Percentiles rank a stretch among this genome's conserved stretches.
These are phyloP conservation scores for Gallinago paraguaiae DNA, from an alignment of 2,113 vertebrate species.

Conservation along the genomic window DNA sequence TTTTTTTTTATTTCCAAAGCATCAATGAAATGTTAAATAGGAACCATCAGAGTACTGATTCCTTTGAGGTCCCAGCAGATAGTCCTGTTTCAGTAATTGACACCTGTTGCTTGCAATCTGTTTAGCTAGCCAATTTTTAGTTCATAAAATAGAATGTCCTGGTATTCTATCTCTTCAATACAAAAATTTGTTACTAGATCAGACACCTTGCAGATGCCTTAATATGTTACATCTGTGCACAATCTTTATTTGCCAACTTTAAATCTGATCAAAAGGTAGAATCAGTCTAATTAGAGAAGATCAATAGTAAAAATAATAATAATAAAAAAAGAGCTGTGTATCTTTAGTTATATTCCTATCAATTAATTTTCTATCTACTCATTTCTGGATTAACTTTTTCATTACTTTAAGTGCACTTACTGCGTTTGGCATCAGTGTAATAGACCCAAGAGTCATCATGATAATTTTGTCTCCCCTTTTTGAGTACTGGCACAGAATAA, in stretches of 20 bases:
- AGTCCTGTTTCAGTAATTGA: neutral
- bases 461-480: neutral
- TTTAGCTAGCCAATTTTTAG: neutral
- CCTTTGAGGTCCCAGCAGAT: neutral
- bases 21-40: neutral
- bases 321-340: neutral
- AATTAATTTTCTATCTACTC: neutral
- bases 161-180: neutral
- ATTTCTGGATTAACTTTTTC: slow-evolving; percentile 28
- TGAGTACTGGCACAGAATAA: neutral
- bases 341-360: neutral
- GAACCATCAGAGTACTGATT: neutral
- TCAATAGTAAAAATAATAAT: neutral
- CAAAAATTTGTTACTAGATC: neutral
- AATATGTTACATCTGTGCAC: neutral
- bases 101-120: neutral
- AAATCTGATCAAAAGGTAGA: neutral
- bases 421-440: neutral
- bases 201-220: neutral
- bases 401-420: slow-evolving; percentile 50
- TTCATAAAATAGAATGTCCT: neutral
- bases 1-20: neutral
- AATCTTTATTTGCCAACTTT: neutral
- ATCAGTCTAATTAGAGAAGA: neutral
- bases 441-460: neutral